Evolutionary conservation across 2,113 vertebrate genomes (phyloP).

Genomic region (Hyla sarda): DNA sequence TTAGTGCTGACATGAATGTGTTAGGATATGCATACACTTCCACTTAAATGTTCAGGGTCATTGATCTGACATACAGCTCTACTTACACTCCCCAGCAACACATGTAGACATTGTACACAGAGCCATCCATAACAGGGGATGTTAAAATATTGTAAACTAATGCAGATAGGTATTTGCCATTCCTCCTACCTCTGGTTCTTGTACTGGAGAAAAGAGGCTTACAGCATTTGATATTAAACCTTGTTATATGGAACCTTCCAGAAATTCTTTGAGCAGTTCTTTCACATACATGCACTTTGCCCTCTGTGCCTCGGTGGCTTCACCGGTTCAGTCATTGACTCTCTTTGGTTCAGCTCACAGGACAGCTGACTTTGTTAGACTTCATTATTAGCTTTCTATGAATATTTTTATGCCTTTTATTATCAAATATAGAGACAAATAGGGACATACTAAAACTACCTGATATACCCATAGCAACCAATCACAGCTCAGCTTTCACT

Average conservation of each 20-base stretch:
- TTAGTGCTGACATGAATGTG: constrained; percentile 37
- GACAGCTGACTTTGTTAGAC: background rate
- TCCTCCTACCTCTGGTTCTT: background rate
- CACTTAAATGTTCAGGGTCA: constrained; percentile 17
- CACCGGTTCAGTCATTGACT: background rate
- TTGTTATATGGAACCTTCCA: background rate
- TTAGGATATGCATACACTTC: background rate
- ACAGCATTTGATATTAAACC: background rate
- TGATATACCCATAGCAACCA: too few species aligned
- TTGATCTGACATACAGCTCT: background rate
- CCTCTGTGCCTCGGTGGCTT: background rate
- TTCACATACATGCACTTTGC: background rate
- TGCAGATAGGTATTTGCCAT: background rate
- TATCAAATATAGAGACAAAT: too few species aligned
- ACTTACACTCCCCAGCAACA: accelerated
- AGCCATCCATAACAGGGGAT: background rate
- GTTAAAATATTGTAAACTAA: background rate
- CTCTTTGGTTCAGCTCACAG: background rate
- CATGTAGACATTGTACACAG: background rate
- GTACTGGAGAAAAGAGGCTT: background rate
- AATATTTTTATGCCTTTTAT: too few species aligned
- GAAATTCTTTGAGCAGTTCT: background rate
- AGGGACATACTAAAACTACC: too few species aligned
- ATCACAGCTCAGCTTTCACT: too few species aligned
- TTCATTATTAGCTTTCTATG: background rate